phyloP scores from a whole-genome alignment of 2,888 invertebrate species.

The Zygaena filipendulae region DNA sequence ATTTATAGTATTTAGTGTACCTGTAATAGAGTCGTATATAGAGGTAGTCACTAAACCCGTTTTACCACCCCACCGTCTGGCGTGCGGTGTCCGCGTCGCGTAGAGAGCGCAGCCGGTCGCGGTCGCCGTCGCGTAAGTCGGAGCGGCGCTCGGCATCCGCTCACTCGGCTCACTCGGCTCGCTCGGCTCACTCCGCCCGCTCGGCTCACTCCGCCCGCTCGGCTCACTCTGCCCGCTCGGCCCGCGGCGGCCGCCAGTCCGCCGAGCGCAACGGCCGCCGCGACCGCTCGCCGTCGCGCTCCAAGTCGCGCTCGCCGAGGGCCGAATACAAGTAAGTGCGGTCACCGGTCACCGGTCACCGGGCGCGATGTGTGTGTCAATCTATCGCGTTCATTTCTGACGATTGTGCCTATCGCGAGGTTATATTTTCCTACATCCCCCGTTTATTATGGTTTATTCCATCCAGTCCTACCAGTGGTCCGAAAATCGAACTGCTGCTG shows the following conservation, averaged over 20 bases:
- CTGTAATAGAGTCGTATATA: too few species aligned
- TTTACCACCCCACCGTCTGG: too few species aligned
- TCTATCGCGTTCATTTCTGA: not conserved
- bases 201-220: slow-evolving; percentile 10
- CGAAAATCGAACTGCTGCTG: too few species aligned
- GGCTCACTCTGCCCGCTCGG: slow-evolving; percentile 9
- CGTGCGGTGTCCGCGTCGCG: too few species aligned
- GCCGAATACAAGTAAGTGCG: slow-evolving; percentile 40
- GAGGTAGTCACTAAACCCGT: too few species aligned
- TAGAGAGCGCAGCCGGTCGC: slow-evolving; percentile 54
- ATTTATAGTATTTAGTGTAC: too few species aligned
- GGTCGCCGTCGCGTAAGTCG: slow-evolving; percentile 33
- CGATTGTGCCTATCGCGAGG: not conserved
- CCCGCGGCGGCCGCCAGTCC: slow-evolving; percentile 17
- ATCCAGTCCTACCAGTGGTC: too few species aligned
- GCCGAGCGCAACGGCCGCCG: slow-evolving; percentile 12
- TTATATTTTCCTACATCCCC: not conserved
- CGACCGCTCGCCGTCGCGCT: slow-evolving; percentile 31
- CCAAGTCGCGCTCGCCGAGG: slow-evolving; percentile 63
- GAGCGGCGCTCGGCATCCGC: slow-evolving; percentile 30
- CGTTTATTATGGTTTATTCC: too few species aligned
- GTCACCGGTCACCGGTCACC: too few species aligned
- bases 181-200: slow-evolving; percentile 23
- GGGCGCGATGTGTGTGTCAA: too few species aligned
- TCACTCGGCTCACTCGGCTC: slow-evolving; percentile 24